Evolutionary conservation across 1,140 invertebrate genomes (phyloP).

Genomic region (Dendrolimus kikuchii): DNA sequence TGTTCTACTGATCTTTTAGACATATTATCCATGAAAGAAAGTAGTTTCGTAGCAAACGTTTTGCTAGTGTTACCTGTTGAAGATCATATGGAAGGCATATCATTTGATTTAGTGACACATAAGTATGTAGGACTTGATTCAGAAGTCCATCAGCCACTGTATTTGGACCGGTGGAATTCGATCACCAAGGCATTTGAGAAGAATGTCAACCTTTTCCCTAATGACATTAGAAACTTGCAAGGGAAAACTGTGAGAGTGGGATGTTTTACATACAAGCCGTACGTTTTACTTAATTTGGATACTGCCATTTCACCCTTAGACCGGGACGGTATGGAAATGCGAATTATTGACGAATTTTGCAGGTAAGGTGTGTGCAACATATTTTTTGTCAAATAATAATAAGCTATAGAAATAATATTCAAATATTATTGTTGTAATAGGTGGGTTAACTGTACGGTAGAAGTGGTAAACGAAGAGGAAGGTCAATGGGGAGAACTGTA

Average conservation of each 20-base stretch:
- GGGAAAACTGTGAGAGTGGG: slow-evolving; percentile 52
- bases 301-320: slow-evolving; percentile 23
- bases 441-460: slow-evolving; percentile 67
- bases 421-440: slow-evolving; percentile 26
- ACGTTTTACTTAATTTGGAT: slow-evolving; percentile 51
- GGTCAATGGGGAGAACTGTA: slow-evolving; percentile 75
- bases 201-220: slow-evolving; percentile 44
- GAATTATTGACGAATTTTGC: slow-evolving; percentile 59
- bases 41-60: slow-evolving; percentile 41
- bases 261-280: slow-evolving; percentile 59
- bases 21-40: slow-evolving; percentile 38
- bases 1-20: slow-evolving; percentile 16
- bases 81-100: slow-evolving; percentile 9
- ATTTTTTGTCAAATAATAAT: slow-evolving; percentile 1
- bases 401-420: slow-evolving; percentile 6
- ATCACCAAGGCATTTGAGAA: slow-evolving; percentile 33
- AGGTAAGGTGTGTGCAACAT: slow-evolving; percentile 25
- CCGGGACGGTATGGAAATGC: slow-evolving; percentile 53
- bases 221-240: slow-evolving; percentile 46
- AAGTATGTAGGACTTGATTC: slow-evolving; percentile 39
- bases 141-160: slow-evolving; percentile 22
- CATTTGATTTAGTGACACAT: slow-evolving; percentile 48
- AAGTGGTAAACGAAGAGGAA: slow-evolving; percentile 65
- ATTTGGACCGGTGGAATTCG: slow-evolving; percentile 49
- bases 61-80: slow-evolving; percentile 31